Conservation (phyloP, 2,888 invertebrate genomes). For the Sialis lutaria region DNA sequence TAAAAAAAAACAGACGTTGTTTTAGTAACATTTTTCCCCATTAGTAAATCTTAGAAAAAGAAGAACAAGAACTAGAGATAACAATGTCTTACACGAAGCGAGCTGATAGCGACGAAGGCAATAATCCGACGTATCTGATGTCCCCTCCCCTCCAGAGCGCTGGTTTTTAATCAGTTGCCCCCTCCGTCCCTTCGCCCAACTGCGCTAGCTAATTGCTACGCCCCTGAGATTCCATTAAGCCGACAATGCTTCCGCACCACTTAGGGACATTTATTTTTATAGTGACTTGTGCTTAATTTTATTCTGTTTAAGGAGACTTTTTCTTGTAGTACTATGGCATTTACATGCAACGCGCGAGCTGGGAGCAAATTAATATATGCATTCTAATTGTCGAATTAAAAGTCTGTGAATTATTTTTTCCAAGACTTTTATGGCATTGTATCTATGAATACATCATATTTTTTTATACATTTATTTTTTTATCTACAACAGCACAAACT, state of each 20-base stretch:
- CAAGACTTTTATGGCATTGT: too few species aligned
- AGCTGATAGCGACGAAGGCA: slow-evolving; percentile 19
- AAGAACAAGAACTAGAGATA: too few species aligned
- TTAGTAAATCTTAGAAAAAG: too few species aligned
- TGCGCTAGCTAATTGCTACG: slow-evolving; percentile 21
- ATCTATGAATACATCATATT: not conserved
- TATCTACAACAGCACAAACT: too few species aligned
- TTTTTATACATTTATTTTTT: not conserved
- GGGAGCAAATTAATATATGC: slow-evolving; percentile 3
- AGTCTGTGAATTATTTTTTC: not conserved
- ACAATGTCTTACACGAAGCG: too few species aligned
- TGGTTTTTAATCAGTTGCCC: slow-evolving; percentile 8
- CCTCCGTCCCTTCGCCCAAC: slow-evolving; percentile 8
- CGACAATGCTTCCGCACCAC: slow-evolving; percentile 11
- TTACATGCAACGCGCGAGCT: too few species aligned
- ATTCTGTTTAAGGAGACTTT: slow-evolving; percentile 17
- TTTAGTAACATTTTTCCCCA: too few species aligned
- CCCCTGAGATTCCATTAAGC: slow-evolving; percentile 22
- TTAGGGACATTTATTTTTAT: slow-evolving; percentile 20
- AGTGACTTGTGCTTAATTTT: slow-evolving; percentile 17
- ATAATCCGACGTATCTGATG: slow-evolving; percentile 17
- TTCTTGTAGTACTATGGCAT: slow-evolving; percentile 12
- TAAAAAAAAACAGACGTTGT: too few species aligned
- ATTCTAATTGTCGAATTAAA: slow-evolving; percentile 9
- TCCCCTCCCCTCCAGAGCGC: slow-evolving; percentile 12